Base-by-base conservation (phyloP, 1,140 invertebrate species). In the Zophobas atratus region DNA sequence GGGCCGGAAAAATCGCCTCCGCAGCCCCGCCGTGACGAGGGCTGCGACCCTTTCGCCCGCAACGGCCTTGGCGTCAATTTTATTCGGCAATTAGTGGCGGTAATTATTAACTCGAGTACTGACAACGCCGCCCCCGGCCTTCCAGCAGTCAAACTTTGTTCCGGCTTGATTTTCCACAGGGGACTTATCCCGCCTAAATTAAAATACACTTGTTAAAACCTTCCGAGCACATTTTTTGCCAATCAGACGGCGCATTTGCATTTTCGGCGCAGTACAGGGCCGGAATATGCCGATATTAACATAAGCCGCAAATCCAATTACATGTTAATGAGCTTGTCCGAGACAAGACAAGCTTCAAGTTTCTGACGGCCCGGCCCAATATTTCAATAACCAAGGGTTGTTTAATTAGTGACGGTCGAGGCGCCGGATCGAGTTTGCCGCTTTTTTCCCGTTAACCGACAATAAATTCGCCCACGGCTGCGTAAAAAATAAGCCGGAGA, bases 241-340 rank as follows among this genome's bases (percentile, higher is more conserved):
- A 20, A 51, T 51, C n/a, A 20, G 49, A 20, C 20, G 49, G 38
- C 39, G 1, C 39, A 67, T 67, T 67, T 67, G 60, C 60, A 67
- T 67, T 67, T 36, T 32, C 33, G 60, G 2, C 38, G 8, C n/a
- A 20, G 49, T 5, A 20, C 4, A 20, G 4, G 2, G n/a, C 49
- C 49, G n/a, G 43, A 46, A 46, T 46, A 4, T 46, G 43, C 43
- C 36, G 36, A 39, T 6, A 67, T 67, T 67, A 67, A 67, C 60
- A 67, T 67, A 67, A 67, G 8, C 39, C 60, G 2, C 60, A 67
- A 67, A 67, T 67, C 39, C 60, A 67, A 67, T 67, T 67, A 67
- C 60, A 67, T 67, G 60, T 67, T 67, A 67, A 67, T 67, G 60
- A 67, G 60, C 60, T 41, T 67, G 60, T 67, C 60, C 60, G 39